A percentile compares a stretch with the other conserved stretches of the same genome.
phyloP scores from a whole-genome alignment of 2,797 vertebrate species.

The Chelon auratus region DNA sequence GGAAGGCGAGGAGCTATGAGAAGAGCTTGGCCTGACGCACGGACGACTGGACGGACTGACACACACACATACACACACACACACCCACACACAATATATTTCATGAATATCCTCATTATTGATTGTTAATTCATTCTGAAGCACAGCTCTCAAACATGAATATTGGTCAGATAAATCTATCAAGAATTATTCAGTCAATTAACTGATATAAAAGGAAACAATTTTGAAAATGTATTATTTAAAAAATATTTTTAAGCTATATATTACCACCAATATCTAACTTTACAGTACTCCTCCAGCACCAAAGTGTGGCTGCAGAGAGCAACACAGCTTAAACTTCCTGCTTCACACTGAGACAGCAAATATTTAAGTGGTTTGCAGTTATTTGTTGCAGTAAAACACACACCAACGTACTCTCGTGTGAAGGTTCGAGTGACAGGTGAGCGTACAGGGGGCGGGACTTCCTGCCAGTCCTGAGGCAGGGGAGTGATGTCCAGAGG shows the following conservation, averaged over 20 bases:
- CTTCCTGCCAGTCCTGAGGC: constrained; percentile 91
- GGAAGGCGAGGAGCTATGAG: constrained; percentile 92
- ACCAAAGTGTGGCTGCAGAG: constrained; percentile 34
- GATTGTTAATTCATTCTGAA: no score
- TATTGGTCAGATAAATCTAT: no score
- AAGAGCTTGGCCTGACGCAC: constrained; percentile 83
- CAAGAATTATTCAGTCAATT: no score
- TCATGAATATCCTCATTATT: no score
- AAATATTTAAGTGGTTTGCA: constrained; percentile 9
- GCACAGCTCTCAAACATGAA: no score
- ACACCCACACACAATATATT: constrained; percentile 2
- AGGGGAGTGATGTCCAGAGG: constrained; percentile 89
- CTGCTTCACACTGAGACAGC: not conserved
- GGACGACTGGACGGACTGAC: constrained; percentile 52
- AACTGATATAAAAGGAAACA: no score
- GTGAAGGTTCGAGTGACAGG: constrained; percentile 94
- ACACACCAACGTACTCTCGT: constrained; percentile 72
- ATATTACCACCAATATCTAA: no score
- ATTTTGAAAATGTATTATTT: no score
- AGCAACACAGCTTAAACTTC: not conserved
- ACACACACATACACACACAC: constrained; percentile 32
- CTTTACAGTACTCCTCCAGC: not conserved
- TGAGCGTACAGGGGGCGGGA: constrained; percentile 91
- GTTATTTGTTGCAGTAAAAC: constrained; percentile 9
- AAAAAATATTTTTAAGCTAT: no score